A percentile compares a stretch with the other conserved stretches of the same genome.
phyloP scores from a whole-genome alignment of 2,797 vertebrate species.

The Catamblyrhynchus diadema region DNA sequence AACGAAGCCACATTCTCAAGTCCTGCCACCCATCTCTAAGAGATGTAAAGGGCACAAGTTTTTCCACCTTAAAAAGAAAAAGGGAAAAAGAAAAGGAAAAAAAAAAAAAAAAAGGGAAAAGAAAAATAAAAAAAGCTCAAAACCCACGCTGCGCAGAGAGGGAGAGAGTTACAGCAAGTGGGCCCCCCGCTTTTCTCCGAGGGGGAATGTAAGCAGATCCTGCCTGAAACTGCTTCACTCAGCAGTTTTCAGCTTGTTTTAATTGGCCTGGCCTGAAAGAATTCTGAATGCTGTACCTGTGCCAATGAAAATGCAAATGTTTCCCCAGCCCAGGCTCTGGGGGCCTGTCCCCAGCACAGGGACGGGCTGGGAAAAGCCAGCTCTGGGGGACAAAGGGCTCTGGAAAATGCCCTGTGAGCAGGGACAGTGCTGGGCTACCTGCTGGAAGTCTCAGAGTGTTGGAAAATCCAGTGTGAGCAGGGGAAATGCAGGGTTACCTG shows the following conservation, averaged over 20 bases:
- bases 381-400: neutral
- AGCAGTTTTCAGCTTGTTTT: constrained; percentile 78
- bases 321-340: constrained; percentile 32
- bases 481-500: too few species aligned
- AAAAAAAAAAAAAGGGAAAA: neutral
- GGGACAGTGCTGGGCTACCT: too few species aligned
- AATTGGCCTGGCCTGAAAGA: constrained; percentile 79
- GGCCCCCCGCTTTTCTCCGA: constrained; percentile 66
- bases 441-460: too few species aligned
- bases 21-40: neutral
- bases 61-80: constrained; percentile 60
- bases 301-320: constrained; percentile 73
- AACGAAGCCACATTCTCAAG: neutral
- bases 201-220: constrained; percentile 74
- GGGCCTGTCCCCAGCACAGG: neutral
- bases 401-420: neutral
- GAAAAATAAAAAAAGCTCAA: neutral
- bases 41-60: constrained; percentile 5
- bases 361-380: neutral
- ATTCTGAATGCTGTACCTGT: constrained; percentile 73
- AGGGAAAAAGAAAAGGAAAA: fast-evolving
- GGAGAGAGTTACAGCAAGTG: constrained; percentile 44
- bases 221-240: constrained; percentile 70
- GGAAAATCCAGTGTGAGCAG: neutral
- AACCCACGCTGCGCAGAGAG: constrained; percentile 32